These are phyloP conservation scores for Tachysurus vachellii DNA, from an alignment of 2,113 vertebrate genomes.

Conservation along the genomic window DNA sequence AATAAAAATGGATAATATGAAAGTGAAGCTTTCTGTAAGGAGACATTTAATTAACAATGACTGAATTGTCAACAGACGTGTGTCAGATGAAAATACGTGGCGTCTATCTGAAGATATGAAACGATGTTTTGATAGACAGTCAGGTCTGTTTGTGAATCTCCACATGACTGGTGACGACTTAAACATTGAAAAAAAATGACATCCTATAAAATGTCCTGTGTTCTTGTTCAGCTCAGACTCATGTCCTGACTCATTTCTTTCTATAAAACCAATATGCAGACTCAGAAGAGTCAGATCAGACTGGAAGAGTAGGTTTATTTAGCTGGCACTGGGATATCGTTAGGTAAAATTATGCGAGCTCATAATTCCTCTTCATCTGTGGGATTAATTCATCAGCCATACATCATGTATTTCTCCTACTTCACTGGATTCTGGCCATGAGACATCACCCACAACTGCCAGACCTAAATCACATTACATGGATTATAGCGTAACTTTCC, in stretches of 20 bases:
- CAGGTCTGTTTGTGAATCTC: not conserved
- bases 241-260: not conserved
- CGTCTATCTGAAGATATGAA: not conserved
- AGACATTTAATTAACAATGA: not conserved
- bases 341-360: constrained; percentile 15
- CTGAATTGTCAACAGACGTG: not conserved
- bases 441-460: not conserved
- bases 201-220: not conserved
- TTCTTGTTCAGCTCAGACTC: not conserved
- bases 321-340: constrained; percentile 8
- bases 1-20: not conserved
- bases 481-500: not conserved
- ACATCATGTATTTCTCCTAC: constrained; percentile 23
- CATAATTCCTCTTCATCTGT: not conserved
- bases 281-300: not conserved
- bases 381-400: constrained; percentile 10
- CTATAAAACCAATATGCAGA: not conserved
- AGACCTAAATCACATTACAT: not conserved
- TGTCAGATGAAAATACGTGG: not conserved
- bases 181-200: not conserved
- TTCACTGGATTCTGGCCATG: constrained; percentile 5
- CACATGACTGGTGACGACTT: not conserved
- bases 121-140: not conserved
- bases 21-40: not conserved
- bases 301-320: constrained; percentile 17